These are phyloP conservation scores for Parauchenoglanis ngamensis DNA, from an alignment of 2,797 vertebrate genomes.

Conservation along the genomic window DNA sequence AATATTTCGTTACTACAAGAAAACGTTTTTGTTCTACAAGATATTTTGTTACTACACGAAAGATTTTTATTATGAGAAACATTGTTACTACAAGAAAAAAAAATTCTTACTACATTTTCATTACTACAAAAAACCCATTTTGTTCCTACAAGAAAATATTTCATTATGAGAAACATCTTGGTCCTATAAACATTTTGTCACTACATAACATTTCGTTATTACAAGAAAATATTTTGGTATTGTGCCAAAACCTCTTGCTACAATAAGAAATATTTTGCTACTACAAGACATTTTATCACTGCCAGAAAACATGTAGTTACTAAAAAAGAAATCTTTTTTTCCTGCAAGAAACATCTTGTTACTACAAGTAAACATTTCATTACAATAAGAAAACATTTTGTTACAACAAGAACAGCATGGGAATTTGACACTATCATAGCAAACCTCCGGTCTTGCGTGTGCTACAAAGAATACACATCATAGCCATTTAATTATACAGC, in stretches of 20 bases:
- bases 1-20: background rate
- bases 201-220: background rate
- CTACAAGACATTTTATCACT: background rate
- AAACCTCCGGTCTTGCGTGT: background rate
- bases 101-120: background rate
- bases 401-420: background rate
- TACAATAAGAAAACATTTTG: background rate
- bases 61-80: no score
- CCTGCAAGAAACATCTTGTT: background rate
- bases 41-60: no score
- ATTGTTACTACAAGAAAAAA: no score
- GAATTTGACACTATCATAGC: background rate
- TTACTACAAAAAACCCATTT: background rate
- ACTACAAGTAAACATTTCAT: background rate
- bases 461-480: background rate
- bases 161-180: no score
- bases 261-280: background rate
- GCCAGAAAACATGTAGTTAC: background rate
- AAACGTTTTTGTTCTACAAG: background rate
- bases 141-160: no score
- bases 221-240: background rate
- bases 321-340: background rate
- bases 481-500: background rate
- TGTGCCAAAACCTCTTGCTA: no score
- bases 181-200: no score